Base-by-base conservation (phyloP, 2,888 invertebrate genomes). In the Ellobium chinense region DNA sequence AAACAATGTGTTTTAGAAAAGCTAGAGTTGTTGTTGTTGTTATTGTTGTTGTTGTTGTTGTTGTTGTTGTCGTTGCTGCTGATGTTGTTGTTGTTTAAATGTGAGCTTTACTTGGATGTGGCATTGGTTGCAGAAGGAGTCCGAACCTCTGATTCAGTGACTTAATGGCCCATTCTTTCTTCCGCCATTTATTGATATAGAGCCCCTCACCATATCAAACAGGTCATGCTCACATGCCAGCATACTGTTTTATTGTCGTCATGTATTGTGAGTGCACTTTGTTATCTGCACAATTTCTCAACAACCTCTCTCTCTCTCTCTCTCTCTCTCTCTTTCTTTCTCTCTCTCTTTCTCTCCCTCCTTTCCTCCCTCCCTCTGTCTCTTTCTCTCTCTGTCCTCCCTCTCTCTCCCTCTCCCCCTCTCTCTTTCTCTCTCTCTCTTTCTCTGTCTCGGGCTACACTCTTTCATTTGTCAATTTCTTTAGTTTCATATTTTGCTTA, bases 401-500 rank as follows among this genome's bases (percentile, higher is more conserved):
- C 37, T 36, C 1, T 36, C 34, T 31, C 37, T 60, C 37, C n/a
- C 24, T 31, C 24, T 60, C 12, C 31, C 1, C 36, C 56, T 74
- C 24, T 36, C n/a, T 56, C 56, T 60, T 36, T 24, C 24, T 60
- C 36, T 74, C 9, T 24, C 2, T 74, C 62, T 60, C 24, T 24
- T 74, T 37, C 37, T 74, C 24, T 31, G 34, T 37, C 37, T 37
- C 34, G 27, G 1, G 21, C 36, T 60, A 36, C 62, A 60, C 21
- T 37, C 36, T 60, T 37, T 60, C 62, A 60, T 74, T 74, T 62
- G 34, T 60, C 62, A 36, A 36, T n/a, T 24, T 74, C 37, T 36
- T 60, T 27, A n/a, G 60, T 21, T 24, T 60, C 37, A 24, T 60
- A 5, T n/a, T 37, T 18, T 60, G 60, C 62, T 34, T 68, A n/a